Percentiles rank a stretch among this genome's conserved stretches.
Conservation (phyloP, 2,888 invertebrate genomes). For the Volucella bombylans region DNA sequence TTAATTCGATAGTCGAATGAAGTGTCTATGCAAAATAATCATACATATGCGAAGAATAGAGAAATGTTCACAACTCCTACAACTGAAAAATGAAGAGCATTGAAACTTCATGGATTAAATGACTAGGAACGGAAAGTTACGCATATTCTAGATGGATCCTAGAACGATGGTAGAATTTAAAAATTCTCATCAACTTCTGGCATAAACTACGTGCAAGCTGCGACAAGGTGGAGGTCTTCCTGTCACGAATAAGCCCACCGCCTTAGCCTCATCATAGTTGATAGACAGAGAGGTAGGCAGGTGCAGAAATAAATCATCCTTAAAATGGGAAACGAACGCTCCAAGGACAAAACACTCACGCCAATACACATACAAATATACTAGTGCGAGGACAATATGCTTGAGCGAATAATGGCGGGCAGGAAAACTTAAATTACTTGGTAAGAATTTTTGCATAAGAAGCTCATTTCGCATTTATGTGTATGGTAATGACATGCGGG, state of each 20-base stretch:
- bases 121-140: constrained; percentile 40
- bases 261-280: not conserved
- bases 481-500: constrained; percentile 54
- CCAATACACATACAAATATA: not conserved
- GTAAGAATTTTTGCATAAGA: constrained; percentile 50
- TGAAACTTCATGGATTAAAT: constrained; percentile 37
- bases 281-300: constrained; percentile 28
- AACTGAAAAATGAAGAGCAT: not conserved
- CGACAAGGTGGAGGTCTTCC: not conserved
- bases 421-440: constrained; percentile 63
- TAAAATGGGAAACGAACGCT: constrained; percentile 14
- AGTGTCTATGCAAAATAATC: not conserved
- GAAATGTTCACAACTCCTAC: constrained; percentile 4
- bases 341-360: not conserved
- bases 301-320: constrained; percentile 53
- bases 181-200: constrained; percentile 26
- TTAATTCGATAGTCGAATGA: constrained; percentile 16
- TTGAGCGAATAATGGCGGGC: not conserved
- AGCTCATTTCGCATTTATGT: constrained; percentile 57
- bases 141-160: not conserved
- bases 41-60: no score
- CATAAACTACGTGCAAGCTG: constrained; percentile 8
- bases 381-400: not conserved
- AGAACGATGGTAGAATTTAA: constrained; percentile 37
- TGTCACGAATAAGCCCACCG: constrained; percentile 12